phyloP scores from a whole-genome alignment of 2,113 vertebrate genomes.

The Bambusicola thoracicus region DNA sequence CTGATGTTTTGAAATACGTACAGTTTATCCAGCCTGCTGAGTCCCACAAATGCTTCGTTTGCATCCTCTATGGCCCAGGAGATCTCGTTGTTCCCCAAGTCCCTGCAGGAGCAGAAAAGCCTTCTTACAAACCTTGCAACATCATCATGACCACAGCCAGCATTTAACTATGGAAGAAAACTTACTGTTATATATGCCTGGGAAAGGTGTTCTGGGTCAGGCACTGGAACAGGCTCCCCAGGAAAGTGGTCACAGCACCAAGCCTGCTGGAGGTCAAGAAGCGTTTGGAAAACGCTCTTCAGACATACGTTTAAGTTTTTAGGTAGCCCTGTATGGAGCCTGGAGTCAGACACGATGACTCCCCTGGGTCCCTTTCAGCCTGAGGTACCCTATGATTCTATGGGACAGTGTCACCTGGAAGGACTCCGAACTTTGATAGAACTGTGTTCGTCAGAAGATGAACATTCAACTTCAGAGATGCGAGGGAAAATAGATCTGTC shows the following conservation, averaged over 20 bases:
- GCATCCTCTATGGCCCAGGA: constrained; percentile 89
- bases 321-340: background rate
- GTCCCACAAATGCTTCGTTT: constrained; percentile 83
- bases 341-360: background rate
- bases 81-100: constrained; percentile 86
- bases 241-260: background rate
- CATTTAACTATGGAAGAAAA: background rate
- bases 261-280: background rate
- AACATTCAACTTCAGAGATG: background rate
- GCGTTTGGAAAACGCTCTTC: background rate
- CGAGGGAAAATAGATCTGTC: background rate
- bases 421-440: background rate
- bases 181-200: background rate
- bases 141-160: rapidly evolving
- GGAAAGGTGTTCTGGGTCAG: background rate
- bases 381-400: background rate
- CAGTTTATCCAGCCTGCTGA: constrained; percentile 82
- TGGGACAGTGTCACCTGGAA: background rate
- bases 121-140: background rate
- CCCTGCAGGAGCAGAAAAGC: constrained; percentile 74
- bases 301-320: background rate
- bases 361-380: background rate
- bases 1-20: constrained; percentile 62
- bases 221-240: background rate
- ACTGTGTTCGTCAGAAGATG: background rate